Evolutionary conservation across 2,797 vertebrate species (phyloP), one percentile per base, ranked within the genome.

Genomic region (Sternotherus odoratus): DNA sequence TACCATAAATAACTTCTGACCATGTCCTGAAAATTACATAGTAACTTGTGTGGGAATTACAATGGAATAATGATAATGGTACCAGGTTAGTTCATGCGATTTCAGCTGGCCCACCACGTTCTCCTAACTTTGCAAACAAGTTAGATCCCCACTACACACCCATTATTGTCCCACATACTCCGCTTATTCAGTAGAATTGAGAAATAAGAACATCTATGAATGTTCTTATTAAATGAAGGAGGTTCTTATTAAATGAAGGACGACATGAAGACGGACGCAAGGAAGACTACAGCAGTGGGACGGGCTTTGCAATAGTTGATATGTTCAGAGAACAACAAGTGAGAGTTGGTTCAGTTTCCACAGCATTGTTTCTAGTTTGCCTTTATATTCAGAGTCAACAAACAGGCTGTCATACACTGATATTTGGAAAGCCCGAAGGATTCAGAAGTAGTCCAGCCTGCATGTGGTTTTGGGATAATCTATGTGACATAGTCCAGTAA

Each of bases 351-450:
- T 74, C 85, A 56, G 43, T 43, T 81, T 77, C 89, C 85, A 69
- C 13, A 80, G 86, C 90, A 28, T 3, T 53, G 51, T 86, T 91
- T 94, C 86, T 48, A 66, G 80, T 75, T 78, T 28, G 56, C 56
- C 75, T 89, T 88, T 57, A 77, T 79, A 60, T 39, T 46, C 60
- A 43, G 77, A 87, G 63, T 17, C 79, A 88, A 86, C 60, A 78
- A 49, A 26, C 10, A 36, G 28, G 48, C 60, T 79, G 81, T 33
- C 83, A 30, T 1, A 23, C 6, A 36, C 33, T 21, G 51, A 56
- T 77, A 51, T 0, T 0, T 4, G 50, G 72, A 51, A 77, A 81
- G 46, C 43, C 77, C 82, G 24, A 82, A 51, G 0, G 0, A 4
- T 46, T 85, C 6, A 2, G 83, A 48, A 90, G 3, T 1, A 5